Base-by-base conservation (phyloP, 2,113 vertebrate species). In the Solea senegalensis region DNA sequence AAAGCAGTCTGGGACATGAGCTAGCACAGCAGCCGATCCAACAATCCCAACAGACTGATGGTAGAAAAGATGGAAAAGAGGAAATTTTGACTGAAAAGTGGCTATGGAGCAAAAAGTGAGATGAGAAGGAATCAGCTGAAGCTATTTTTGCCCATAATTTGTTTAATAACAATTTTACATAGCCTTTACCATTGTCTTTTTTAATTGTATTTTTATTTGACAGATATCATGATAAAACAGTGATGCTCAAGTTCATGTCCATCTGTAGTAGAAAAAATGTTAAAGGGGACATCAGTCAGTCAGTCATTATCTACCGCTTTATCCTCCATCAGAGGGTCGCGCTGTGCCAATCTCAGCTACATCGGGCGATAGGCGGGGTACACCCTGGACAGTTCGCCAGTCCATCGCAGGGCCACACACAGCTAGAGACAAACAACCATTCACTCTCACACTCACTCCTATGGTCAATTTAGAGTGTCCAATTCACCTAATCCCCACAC, bases 1-100 rank as follows among this genome's bases (percentile, higher is more conserved):
- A 91, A 92, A 91, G 85, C 86, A 84, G 87, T 78, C 83, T 81
- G 85, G 76, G 88, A 88, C 71, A 52, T 78, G 80, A 59, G 76
- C 76, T 81, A 78, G 69, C 74, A 83, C 67, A 84, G 69, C 81
- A 85, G 87, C 74, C 61, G 69, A 78, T 86, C 85, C 82, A 61
- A 69, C 41, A 5, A 62, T 86, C 88, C 85, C 86, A 83, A 27
- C n/a, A 78, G 86, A 64, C 75, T 63, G 80, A 82, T 82, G 80
- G 77, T 3, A 34, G 34, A 70, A 67, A 55, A 62, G 68, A 85
- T 72, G 76, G 67, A 69, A 75, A 71, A 58, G 65, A 66, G 26
- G 57, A 67, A 82, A 89, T 66, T 86, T 80, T 80, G 88, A 89
- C 78, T 80, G 74, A 72, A 60, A 76, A 78, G 72, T 80, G 86